phyloP scores from a whole-genome alignment of 2,888 invertebrate species.

The Suillia variegata region DNA sequence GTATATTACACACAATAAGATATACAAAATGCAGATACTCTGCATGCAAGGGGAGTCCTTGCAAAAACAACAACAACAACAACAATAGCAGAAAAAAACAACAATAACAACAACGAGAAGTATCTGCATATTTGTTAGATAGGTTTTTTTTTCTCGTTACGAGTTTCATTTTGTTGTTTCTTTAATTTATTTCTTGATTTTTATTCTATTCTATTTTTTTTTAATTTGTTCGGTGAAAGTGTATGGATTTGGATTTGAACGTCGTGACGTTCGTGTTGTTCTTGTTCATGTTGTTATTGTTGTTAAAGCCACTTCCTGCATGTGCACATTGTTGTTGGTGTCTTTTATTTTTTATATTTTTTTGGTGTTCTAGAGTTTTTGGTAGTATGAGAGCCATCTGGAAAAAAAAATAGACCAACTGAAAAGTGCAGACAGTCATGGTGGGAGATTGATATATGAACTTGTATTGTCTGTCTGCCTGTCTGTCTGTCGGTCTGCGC shows the following conservation, averaged over 20 bases:
- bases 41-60: constrained; percentile 47
- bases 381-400: background rate
- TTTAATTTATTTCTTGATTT: constrained; percentile 53
- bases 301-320: constrained; percentile 27
- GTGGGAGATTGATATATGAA: constrained; percentile 29
- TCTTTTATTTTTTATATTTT: too few species aligned
- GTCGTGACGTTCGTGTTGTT: background rate
- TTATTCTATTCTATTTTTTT: constrained; percentile 40
- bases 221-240: background rate
- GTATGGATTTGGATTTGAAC: background rate
- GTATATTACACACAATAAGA: constrained; percentile 19
- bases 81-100: too few species aligned
- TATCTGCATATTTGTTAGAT: constrained; percentile 36
- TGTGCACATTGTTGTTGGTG: constrained; percentile 47
- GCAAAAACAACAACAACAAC: too few species aligned
- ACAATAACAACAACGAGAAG: too few species aligned
- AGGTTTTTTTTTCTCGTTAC: constrained; percentile 20
- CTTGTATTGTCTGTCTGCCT: constrained; percentile 38
- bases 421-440: constrained; percentile 42
- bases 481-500: constrained; percentile 44
- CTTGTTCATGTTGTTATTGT: background rate
- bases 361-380: background rate
- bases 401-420: constrained; percentile 29
- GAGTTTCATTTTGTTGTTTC: constrained; percentile 36
- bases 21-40: constrained; percentile 10